Conservation (phyloP, 2,888 invertebrate species). For the Pammene fasciana region DNA sequence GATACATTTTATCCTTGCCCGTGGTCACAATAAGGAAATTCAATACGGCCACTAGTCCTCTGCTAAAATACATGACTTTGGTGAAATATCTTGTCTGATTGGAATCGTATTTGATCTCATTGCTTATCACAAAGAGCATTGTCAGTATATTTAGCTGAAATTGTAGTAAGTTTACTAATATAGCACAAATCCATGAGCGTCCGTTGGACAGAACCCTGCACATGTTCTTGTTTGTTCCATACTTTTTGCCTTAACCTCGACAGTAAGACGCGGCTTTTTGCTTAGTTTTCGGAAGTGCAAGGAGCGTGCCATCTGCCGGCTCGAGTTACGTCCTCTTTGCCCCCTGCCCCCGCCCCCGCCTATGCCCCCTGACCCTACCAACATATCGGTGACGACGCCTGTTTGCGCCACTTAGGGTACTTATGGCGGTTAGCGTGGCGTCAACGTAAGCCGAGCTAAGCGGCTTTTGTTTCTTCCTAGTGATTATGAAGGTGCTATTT, state of each 20-base stretch:
- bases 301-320: conserved; percentile 74
- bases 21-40: conserved; percentile 5
- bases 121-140: too few relatives aligned
- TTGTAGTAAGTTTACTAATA: background rate
- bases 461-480: conserved; percentile 1
- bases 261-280: conserved; percentile 56
- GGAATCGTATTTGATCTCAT: too few relatives aligned
- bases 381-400: conserved; percentile 16
- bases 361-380: conserved; percentile 36
- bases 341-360: conserved; percentile 47
- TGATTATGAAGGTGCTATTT: background rate
- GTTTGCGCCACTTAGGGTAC: conserved; percentile 6
- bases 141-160: too few relatives aligned
- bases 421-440: conserved; percentile 1
- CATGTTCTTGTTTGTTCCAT: conserved; percentile 1
- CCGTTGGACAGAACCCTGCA: conserved; percentile 19
- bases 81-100: too few relatives aligned
- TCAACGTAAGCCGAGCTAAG: background rate
- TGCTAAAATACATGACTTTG: too few relatives aligned
- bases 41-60: too few relatives aligned
- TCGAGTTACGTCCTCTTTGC: conserved; percentile 58
- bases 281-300: conserved; percentile 74
- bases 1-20: conserved; percentile 4
- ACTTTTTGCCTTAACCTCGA: conserved; percentile 38
- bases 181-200: background rate